Percentiles rank a stretch among this genome's conserved stretches.
phyloP scores from a whole-genome alignment of 2,113 vertebrate genomes.

The Pomatostomus ruficeps region DNA sequence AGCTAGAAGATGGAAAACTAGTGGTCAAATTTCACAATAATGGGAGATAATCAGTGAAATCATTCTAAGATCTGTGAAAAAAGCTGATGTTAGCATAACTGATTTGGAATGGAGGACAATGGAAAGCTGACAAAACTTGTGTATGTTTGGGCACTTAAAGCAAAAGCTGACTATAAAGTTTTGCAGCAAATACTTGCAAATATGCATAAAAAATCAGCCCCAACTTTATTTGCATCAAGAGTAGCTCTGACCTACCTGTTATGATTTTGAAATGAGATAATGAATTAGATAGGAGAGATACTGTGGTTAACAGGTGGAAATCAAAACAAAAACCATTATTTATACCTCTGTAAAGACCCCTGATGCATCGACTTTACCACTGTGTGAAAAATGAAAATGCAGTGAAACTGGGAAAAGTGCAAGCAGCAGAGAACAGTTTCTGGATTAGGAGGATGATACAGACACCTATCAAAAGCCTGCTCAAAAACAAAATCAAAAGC shows the following conservation, averaged over 20 bases:
- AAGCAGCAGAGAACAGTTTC: background rate
- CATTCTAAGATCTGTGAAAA: background rate
- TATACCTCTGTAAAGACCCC: background rate
- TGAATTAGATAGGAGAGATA: background rate
- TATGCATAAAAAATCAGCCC: rapidly evolving
- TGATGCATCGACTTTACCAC: background rate
- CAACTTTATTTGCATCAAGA: background rate
- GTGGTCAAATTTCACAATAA: background rate
- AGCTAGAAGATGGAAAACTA: background rate
- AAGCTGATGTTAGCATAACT: background rate
- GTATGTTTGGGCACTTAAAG: background rate
- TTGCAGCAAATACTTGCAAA: background rate
- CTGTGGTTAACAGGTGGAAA: background rate
- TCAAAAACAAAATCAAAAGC: background rate
- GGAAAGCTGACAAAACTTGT: background rate
- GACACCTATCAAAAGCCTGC: background rate
- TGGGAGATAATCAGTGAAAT: background rate
- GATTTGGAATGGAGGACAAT: background rate
- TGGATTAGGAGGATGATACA: background rate
- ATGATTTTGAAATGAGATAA: background rate
- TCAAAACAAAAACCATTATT: background rate
- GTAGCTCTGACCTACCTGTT: background rate
- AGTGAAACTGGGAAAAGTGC: background rate
- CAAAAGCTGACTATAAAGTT: background rate
- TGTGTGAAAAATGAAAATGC: background rate